A percentile compares a stretch with the other conserved stretches of the same genome.
phyloP scores from a whole-genome alignment of 2,113 vertebrate species.

The Falcunculus frontatus region DNA sequence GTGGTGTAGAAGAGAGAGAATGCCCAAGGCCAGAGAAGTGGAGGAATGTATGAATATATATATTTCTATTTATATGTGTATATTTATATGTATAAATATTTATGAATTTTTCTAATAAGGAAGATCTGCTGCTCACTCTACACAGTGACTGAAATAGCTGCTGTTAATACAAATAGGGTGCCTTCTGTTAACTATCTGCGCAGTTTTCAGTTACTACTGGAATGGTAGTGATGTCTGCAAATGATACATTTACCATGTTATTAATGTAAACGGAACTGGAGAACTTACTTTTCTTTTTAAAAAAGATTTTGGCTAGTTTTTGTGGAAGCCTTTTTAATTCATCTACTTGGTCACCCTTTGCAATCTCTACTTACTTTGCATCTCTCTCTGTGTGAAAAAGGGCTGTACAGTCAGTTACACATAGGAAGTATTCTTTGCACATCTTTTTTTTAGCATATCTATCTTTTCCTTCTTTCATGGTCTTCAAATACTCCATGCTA shows the following conservation, averaged over 20 bases:
- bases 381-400: not conserved
- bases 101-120: not conserved
- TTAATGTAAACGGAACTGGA: not conserved
- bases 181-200: not conserved
- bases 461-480: not conserved
- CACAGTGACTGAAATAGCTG: not conserved
- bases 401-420: not conserved
- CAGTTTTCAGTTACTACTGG: not conserved
- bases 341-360: not conserved
- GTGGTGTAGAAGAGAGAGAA: not conserved
- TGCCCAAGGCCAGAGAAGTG: not conserved
- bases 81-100: not conserved
- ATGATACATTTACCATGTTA: not conserved
- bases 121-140: conserved; percentile 11
- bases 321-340: not conserved
- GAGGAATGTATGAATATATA: not conserved
- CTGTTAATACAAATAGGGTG: not conserved
- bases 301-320: not conserved
- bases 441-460: not conserved
- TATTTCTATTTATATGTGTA: not conserved
- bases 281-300: not conserved
- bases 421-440: not conserved
- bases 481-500: not conserved
- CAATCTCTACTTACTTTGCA: not conserved
- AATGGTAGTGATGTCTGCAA: not conserved